Base-by-base conservation (phyloP, 2,888 invertebrate genomes). In the Eristalinus aeneus region DNA sequence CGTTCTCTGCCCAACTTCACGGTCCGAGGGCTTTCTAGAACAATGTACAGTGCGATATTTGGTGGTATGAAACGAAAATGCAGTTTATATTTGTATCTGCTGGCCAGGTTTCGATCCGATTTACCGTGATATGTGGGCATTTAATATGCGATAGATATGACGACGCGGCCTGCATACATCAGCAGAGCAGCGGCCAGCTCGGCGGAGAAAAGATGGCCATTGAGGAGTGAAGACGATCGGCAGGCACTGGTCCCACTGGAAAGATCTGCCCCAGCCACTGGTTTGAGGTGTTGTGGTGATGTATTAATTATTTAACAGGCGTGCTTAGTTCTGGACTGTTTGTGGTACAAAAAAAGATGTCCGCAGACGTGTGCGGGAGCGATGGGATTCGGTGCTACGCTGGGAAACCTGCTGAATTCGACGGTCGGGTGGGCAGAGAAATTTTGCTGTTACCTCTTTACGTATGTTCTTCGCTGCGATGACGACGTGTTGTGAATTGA, bases 21-120 rank as follows among this genome's bases (percentile, higher is more conserved):
- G 89, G 89, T 88, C 88, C 86, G 79, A 27, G 81, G 88, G 60
- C 64, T 89, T 89, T 89, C 75, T 89, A 80, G 89, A 88, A 69
- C 89, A 88, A 80, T 84, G 85, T 88, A 89, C 89, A 85, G 88
- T 88, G 88, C 74, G 82, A 88, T 88, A 86, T 88, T 86, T 75
- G 86, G 78, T 87, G 83, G 80, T 87, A 84, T 83, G 86, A 87
- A 82, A 80, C 87, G 82, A 82, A 83, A 88, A 76, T 87, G 84
- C 79, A 79, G 79, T 83, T 88, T 73, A 58, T 56, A 75, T 84
- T 83, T 58, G 65, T 78, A 71, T 64, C 63, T 71, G 39, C 63
- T 60, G 53, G 64, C 60, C 65, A 8, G 61, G 32, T 20, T 68
- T 68, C 32, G n/a, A 80, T 85, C 80, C 72, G 76, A 85, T 85